Conservation (phyloP, 2,797 vertebrate genomes). For the Propithecus perrieri region DNA sequence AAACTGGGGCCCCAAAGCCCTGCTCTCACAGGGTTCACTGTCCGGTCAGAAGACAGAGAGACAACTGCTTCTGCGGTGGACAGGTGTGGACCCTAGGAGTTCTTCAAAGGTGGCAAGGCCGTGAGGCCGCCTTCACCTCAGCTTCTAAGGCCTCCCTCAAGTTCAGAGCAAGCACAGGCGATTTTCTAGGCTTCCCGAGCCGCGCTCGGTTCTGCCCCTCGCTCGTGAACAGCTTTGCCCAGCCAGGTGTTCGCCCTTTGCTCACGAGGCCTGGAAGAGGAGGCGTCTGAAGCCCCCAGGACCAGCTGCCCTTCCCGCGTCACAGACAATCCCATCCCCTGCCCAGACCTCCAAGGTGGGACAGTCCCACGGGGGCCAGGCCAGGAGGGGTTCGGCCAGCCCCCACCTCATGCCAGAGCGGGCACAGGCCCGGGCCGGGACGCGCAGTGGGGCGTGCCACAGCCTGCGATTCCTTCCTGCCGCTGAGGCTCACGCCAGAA, state of each 20-base stretch:
- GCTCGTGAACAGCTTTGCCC: not conserved
- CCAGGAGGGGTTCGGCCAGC: not conserved
- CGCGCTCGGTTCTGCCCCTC: not conserved
- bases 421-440: not conserved
- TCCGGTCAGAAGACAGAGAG: not conserved
- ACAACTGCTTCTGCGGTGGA: not conserved
- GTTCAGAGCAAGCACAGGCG: not conserved
- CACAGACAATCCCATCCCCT: not conserved
- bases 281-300: not conserved
- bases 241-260: not conserved
- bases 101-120: not conserved
- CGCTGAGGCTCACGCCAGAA: not conserved
- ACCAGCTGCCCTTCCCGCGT: not conserved
- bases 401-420: not conserved
- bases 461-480: not conserved
- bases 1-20: too few species aligned
- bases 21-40: not conserved
- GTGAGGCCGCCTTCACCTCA: not conserved
- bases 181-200: not conserved
- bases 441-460: fast-evolving
- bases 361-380: not conserved
- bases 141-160: not conserved
- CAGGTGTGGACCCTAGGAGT: not conserved
- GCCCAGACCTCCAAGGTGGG: not conserved
- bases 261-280: not conserved